Base-by-base conservation (phyloP, 2,888 invertebrate species). In the Pheosia tremula region DNA sequence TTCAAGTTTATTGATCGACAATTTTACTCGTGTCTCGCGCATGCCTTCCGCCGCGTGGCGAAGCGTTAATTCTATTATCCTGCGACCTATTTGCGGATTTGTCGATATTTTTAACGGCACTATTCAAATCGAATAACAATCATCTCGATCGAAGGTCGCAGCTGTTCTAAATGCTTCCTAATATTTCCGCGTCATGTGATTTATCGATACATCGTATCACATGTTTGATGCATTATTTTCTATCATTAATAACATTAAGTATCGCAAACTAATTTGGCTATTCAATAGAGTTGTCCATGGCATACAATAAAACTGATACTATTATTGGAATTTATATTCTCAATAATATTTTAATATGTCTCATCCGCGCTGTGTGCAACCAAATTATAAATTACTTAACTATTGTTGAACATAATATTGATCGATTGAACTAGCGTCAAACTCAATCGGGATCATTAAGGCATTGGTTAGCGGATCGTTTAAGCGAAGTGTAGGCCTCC, bases 401-500 rank as follows among this genome's bases (percentile, higher is more conserved):
- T 24, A 24, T 24, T 1, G 24, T 24, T 24, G 24, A 24, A 24
- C 47, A 41, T 41, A 41, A 8, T 8, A 41, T 41, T 7, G 6
- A 47, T 47, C 47, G 47, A 5, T 50, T 36, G 24, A 24, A 53
- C 11, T 37, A 53, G 37, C 11, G 8, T 50, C 50, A 50, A 24
- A 9, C 38, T 53, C 53, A 55, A 39, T 55, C 55, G 57, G 62
- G 50, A 43, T 67, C 41, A 62, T 66, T 59, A 64, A 65, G 69
- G 67, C 76, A 66, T 67, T 24, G 24, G 24, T 24, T 64, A 69
- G 64, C 59, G 67, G 67, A 63, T 69, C 66, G 68, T 54, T 65
- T 66, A 65, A 58, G 61, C 59, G 52, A 64, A 60, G 61, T 60
- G 57, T 67, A 71, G 64, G 75, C 77, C 77, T 79, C 76, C 79